Evolutionary conservation across 2,888 invertebrate species (phyloP), one percentile per base, ranked within the genome.

Genomic region (Thecocarcelia acutangulata): DNA sequence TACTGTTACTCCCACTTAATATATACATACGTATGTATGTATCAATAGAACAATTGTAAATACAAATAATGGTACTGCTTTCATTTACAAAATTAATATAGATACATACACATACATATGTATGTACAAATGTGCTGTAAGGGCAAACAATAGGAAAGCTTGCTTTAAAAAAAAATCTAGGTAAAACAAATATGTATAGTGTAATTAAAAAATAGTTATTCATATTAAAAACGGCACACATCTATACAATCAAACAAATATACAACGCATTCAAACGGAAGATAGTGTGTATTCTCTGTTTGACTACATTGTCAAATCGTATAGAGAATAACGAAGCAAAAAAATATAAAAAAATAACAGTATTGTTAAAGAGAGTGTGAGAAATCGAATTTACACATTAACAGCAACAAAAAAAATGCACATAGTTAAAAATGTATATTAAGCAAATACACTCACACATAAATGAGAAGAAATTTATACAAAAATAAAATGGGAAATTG

Each of bases 101-200:
- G 3, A 24, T 24, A 24, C 24, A 24, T 24, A 24, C 2, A 24
- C 5, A 5, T 24, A 24, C 24, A 24, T 24, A 24, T 24, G 24
- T 24, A 3, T 21, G 17, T 19, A 50, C 12, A n/a, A 12, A 48
- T 33, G 15, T 33, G 8, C 13, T 54, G 8, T 48, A 19, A 12
- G n/a, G 4, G 17, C 33, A 33, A 48, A 19, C 63, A 48, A 33
- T 48, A 6, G 12, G 9, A n/a, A 48, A 48, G 28, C 28, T 63
- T 63, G 48, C 48, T 63, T 28, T 3, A 28, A 28, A 8, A 33
- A 33, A 33, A 63, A 63, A 63, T 63, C 48, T 48, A 63, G 63
- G 63, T 63, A 63, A 63, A 63, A 19, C 46, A 63, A 48, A 63
- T 48, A 63, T 63, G 17, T 33, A 33, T 33, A 33, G 61, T 46